phyloP scores from a whole-genome alignment of 2,113 vertebrate species.

The Patagioenas fasciata region DNA sequence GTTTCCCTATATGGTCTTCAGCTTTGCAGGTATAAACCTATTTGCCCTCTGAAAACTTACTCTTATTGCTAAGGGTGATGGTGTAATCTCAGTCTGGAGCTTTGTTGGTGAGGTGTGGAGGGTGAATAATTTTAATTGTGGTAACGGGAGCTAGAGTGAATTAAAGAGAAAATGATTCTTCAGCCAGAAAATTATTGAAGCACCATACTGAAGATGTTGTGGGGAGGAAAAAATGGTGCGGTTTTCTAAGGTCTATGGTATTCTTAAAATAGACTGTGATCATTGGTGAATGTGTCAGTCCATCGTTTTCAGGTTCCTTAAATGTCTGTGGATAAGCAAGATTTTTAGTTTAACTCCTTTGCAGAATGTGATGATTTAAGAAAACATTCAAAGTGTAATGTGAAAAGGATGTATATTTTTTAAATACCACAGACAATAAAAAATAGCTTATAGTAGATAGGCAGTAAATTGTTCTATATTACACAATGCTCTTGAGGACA shows the following conservation, averaged over 20 bases:
- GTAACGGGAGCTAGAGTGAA: background rate
- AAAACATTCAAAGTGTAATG: background rate
- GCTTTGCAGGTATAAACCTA: background rate
- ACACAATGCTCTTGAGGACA: background rate
- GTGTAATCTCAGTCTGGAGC: background rate
- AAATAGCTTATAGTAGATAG: background rate
- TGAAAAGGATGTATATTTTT: background rate
- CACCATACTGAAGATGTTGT: background rate
- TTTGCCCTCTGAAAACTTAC: background rate
- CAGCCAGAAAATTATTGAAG: background rate
- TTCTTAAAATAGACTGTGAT: background rate
- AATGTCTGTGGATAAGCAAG: background rate
- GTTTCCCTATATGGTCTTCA: background rate
- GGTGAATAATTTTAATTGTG: background rate
- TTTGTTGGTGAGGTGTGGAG: background rate
- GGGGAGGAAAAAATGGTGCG: rapidly evolving
- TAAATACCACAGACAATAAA: background rate
- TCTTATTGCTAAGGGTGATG: background rate
- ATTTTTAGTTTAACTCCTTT: background rate
- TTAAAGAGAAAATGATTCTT: background rate
- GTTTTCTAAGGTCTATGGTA: background rate
- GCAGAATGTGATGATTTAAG: no score
- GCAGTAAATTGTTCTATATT: background rate
- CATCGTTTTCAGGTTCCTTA: background rate
- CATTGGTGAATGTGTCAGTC: background rate